A percentile compares a stretch with the other conserved stretches of the same genome.
These are phyloP conservation scores for Noctua janthina DNA, from an alignment of 2,888 invertebrate genomes.

Conservation along the genomic window DNA sequence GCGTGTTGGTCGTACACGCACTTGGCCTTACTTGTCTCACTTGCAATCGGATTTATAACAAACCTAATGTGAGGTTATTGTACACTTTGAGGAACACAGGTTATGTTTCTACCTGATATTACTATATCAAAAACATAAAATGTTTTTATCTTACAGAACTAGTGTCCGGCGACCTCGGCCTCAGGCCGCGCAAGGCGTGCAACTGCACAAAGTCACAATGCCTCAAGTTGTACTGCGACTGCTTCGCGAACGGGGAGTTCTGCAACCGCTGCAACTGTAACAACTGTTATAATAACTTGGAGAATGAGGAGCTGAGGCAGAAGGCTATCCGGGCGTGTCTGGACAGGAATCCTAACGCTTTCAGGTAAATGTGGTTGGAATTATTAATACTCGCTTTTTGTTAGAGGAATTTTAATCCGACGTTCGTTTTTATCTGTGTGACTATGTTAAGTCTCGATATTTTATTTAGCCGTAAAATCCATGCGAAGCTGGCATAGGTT, in stretches of 20 bases:
- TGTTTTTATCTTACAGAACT: constrained; percentile 67
- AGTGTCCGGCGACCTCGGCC: constrained; percentile 80
- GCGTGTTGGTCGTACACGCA: not conserved
- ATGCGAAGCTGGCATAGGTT: not conserved
- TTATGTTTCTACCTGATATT: too few species aligned
- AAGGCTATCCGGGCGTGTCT: constrained; percentile 98
- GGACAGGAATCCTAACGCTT: constrained; percentile 99
- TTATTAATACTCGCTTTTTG: not conserved
- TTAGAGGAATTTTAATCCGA: not conserved
- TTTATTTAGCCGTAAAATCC: not conserved
- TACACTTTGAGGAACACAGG: not conserved
- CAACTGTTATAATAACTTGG: constrained; percentile 98
- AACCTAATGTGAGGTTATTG: not conserved
- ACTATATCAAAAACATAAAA: not conserved
- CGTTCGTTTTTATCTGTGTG: not conserved
- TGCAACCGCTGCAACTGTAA: constrained; percentile 99
- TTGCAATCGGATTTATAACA: not conserved
- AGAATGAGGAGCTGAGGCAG: constrained; percentile 98
- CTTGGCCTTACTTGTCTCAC: not conserved
- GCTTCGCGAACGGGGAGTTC: constrained; percentile 99
- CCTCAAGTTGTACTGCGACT: constrained; percentile 99
- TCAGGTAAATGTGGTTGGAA: constrained; percentile 88
- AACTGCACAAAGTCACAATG: constrained; percentile 99
- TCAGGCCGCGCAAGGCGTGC: constrained; percentile 97
- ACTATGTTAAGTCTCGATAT: not conserved